Base-by-base conservation (phyloP, 1,140 invertebrate genomes). In the Mercenaria mercenaria region DNA sequence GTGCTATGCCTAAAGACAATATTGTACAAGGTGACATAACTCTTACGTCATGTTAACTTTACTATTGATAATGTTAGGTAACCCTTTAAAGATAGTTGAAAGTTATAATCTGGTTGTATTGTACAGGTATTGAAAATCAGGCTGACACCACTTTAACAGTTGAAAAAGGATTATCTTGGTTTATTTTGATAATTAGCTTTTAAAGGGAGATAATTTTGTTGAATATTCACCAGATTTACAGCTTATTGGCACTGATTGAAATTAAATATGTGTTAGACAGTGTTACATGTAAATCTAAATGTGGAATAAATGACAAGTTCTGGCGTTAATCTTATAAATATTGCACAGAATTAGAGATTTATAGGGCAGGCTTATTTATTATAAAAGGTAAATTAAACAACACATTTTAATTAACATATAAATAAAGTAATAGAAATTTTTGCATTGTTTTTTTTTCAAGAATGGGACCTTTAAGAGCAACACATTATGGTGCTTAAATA, bases 1-100 rank as follows among this genome's bases (percentile, higher is more conserved):
- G 67, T 72, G 67, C 4, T 72, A 23, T 39, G 67, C 67, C 67
- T 72, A 72, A 72, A 72, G 67, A 29, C 67, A 72, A 39, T 72
- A 72, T 72, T 41, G 67, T 72, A 39, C 67, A 72, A 72, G 18
- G 67, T 72, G 32, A 72, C 67, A 72, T 72, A 72, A 72, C 67
- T 72, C 67, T 72, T 72, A 39, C 37, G 39, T 41, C 34, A 72
- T 72, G 32, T 72, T 72, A 29, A 37, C 67, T 32, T 18, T 72
- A 41, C 34, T 72, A 41, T 72, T 39, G 67, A 72, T 72, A 72
- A 72, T 72, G 67, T 72, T 72, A 72, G 67, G n/a, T 72, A 72
- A 72, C 67, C 39, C 67, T 39, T 72, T 41, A 39, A 39, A 72
- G 67, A 72, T 72, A 39, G 67, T 39, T 72, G 67, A 72, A 41